A percentile compares a stretch with the other conserved stretches of the same genome.
phyloP scores from a whole-genome alignment of 2,797 vertebrate species.

The Aselliscus stoliczkanus region DNA sequence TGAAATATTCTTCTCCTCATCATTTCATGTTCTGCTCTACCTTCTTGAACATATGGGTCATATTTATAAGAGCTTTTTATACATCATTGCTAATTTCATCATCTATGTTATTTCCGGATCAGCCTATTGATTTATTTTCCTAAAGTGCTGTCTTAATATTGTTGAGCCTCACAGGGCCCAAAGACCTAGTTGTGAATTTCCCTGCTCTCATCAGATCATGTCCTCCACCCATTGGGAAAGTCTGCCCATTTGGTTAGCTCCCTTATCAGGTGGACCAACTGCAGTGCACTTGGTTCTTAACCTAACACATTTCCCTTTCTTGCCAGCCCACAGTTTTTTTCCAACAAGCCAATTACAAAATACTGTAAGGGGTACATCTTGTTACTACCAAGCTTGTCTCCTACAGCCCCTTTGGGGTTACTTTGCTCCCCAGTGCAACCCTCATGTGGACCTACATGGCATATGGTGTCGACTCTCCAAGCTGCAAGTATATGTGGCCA shows the following conservation, averaged over 20 bases:
- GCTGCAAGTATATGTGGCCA: not conserved
- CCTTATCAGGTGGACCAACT: not conserved
- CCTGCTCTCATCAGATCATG: not conserved
- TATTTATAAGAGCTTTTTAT: not conserved
- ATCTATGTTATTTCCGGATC: not conserved
- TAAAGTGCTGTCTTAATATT: not conserved
- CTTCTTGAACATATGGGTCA: not conserved
- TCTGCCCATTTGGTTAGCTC: not conserved
- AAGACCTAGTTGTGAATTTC: not conserved
- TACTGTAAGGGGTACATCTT: not conserved
- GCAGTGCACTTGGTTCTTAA: not conserved
- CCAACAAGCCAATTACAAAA: not conserved
- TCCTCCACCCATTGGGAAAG: not conserved
- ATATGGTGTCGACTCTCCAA: not conserved
- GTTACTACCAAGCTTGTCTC: not conserved
- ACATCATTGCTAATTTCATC: not conserved
- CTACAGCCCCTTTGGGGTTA: not conserved
- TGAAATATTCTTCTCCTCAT: not conserved
- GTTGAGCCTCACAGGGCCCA: not conserved
- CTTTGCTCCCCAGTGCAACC: not conserved
- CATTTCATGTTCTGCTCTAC: not conserved
- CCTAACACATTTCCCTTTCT: not conserved
- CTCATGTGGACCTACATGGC: not conserved
- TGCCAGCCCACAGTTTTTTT: not conserved
- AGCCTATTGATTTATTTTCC: not conserved